Base-by-base conservation (phyloP, 2,888 invertebrate species). In the Thysanoteuthis rhombus region DNA sequence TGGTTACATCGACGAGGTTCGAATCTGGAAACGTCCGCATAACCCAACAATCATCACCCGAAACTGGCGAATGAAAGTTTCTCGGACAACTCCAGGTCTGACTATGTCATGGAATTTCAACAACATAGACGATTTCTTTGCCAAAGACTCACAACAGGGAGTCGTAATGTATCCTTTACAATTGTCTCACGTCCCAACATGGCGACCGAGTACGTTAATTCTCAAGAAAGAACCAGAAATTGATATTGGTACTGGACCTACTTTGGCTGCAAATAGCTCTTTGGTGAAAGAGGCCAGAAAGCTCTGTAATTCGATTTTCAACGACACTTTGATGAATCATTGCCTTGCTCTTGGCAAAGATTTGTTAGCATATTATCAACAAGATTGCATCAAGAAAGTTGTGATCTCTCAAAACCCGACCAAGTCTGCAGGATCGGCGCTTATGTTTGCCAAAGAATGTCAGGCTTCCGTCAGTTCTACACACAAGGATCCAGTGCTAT, bases 1-100 rank as follows among this genome's bases (percentile, higher is more conserved):
- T 38, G 96, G 95, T 4, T 94, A 94, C 42, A 94, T 96, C 75
- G 96, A 96, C 94, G 96, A 96, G 93, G 94, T 96, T 8, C 94
- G 96, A 45, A 94, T 96, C 38, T 96, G 96, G 96, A 94, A 94
- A 19, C 93, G 96, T 45, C 95, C 95, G 28, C 94, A 95, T 90
- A 96, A 95, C 75, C 96, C 96, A 92, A 94, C 95, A 1, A 94
- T 96, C n/a, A 94, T 95, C 19, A 94, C 94, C 0, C 93, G 93
- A 40, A 95, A 95, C 93, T 95, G 95, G 94, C 94, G 94, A 52
- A 94, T 95, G 25, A 89, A 92, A 8, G 94, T 95, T 32, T 93
- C 94, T 28, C 93, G 90, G 42, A 89, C 89, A 39, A 95, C 96
- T 12, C 95, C 95, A 16, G 95, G 95, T 93, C 94, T 96, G 28